Evolutionary conservation across 2,888 invertebrate species (phyloP).

Genomic region (Metallyticus violacea): DNA sequence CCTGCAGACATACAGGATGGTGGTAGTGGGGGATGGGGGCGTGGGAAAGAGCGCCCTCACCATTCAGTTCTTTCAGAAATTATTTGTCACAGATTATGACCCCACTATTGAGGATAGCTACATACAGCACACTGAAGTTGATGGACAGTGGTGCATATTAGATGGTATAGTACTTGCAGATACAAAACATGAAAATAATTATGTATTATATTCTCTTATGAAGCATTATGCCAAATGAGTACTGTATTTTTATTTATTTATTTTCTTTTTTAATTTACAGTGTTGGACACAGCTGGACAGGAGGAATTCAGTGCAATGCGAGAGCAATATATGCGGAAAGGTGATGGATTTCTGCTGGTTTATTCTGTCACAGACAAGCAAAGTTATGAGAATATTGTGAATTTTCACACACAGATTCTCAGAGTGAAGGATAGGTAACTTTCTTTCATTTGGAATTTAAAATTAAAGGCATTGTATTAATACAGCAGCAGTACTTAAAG

Average conservation of each 20-base stretch:
- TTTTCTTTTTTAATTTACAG: no score
- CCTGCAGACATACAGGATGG: constrained; percentile 70
- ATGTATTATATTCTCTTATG: neutral
- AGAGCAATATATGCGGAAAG: constrained; percentile 90
- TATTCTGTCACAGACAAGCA: constrained; percentile 91
- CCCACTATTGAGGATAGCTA: constrained; percentile 96
- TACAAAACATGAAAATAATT: neutral
- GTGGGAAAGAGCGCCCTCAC: constrained; percentile 95
- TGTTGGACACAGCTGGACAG: constrained; percentile 91
- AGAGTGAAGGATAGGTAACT: constrained; percentile 76
- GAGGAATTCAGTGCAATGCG: constrained; percentile 96
- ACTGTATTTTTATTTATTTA: no score
- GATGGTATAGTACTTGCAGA: constrained; percentile 63
- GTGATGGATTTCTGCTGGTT: constrained; percentile 89
- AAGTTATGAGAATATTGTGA: constrained; percentile 82
- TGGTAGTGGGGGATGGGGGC: constrained; percentile 92
- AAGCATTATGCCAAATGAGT: no score
- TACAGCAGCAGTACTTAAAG: no score
- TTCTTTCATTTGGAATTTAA: neutral
- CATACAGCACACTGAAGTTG: constrained; percentile 90
- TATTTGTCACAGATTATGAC: constrained; percentile 93
- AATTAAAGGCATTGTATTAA: no score
- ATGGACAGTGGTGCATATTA: constrained; percentile 86
- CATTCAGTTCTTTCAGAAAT: constrained; percentile 93
- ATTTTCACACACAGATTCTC: constrained; percentile 87